These are phyloP conservation scores for Luscinia luscinia DNA, from an alignment of 2,797 vertebrate species.

Conservation along the genomic window DNA sequence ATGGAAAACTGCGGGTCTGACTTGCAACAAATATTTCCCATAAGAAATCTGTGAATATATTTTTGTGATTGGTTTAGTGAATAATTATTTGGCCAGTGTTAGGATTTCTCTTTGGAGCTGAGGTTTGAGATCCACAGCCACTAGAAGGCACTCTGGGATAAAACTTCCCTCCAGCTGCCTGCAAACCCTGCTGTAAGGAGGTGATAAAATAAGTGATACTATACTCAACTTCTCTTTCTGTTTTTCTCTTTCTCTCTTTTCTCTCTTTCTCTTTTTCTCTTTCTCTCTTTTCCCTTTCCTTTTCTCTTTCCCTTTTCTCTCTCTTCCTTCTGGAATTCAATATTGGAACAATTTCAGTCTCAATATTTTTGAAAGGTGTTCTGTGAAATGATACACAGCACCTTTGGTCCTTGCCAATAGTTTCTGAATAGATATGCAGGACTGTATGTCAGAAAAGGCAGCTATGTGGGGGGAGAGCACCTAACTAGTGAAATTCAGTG, in stretches of 20 bases:
- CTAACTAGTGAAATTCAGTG: background rate
- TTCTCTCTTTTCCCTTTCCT: too few species aligned
- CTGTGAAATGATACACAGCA: background rate
- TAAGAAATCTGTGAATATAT: background rate
- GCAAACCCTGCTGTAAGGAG: background rate
- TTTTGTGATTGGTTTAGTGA: background rate
- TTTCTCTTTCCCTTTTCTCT: too few species aligned
- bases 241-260: too few species aligned
- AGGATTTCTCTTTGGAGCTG: background rate
- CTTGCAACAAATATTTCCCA: background rate
- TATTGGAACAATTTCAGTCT: background rate
- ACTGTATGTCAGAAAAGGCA: background rate
- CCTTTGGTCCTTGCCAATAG: background rate
- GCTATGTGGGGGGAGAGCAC: background rate
- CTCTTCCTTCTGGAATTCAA: background rate
- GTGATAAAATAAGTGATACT: too few species aligned
- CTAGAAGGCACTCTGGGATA: conserved; percentile 75
- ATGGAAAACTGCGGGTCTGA: background rate
- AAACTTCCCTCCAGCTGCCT: background rate
- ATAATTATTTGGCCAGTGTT: background rate
- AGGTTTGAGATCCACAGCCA: background rate
- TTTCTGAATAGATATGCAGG: background rate
- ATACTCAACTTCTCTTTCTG: too few species aligned
- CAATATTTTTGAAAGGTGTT: background rate
- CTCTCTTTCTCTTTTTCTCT: too few species aligned